Percentiles rank a stretch among this genome's conserved stretches.
Evolutionary conservation across 1,140 invertebrate species (phyloP).

Genomic region (Hormaphis cornu): DNA sequence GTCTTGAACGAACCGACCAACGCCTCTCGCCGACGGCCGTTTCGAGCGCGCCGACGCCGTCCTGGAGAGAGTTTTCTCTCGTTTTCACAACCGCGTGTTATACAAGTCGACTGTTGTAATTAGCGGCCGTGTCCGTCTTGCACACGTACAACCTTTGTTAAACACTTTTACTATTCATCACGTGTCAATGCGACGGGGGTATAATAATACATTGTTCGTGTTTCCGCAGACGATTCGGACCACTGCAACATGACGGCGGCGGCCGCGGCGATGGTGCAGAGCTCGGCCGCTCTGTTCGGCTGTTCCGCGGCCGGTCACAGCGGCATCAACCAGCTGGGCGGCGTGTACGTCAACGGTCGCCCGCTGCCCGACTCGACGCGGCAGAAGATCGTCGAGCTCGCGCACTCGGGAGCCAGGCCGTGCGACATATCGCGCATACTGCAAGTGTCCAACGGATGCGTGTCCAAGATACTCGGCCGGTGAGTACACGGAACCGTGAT

Average conservation of each 20-base stretch:
- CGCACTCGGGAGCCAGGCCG: constrained; percentile 89
- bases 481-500: constrained; percentile 43
- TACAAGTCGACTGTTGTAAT: no score
- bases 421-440: constrained; percentile 97
- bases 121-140: no score
- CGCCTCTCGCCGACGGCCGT: no score
- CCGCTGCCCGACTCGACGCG: constrained; percentile 93
- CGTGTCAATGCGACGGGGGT: background rate
- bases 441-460: constrained; percentile 92
- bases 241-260: constrained; percentile 35
- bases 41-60: no score
- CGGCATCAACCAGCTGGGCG: constrained; percentile 96
- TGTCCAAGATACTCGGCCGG: constrained; percentile 91
- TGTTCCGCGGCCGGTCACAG: constrained; percentile 79
- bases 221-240: constrained; percentile 34
- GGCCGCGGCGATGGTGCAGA: constrained; percentile 37
- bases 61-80: no score
- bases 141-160: no score
- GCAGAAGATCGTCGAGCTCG: constrained; percentile 95
- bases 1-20: no score
- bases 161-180: no score
- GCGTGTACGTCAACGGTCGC: constrained; percentile 94
- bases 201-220: background rate
- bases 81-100: no score
- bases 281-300: constrained; percentile 54